Conservation (phyloP, 2,888 invertebrate species). For the Caenorhabditis plicata region DNA sequence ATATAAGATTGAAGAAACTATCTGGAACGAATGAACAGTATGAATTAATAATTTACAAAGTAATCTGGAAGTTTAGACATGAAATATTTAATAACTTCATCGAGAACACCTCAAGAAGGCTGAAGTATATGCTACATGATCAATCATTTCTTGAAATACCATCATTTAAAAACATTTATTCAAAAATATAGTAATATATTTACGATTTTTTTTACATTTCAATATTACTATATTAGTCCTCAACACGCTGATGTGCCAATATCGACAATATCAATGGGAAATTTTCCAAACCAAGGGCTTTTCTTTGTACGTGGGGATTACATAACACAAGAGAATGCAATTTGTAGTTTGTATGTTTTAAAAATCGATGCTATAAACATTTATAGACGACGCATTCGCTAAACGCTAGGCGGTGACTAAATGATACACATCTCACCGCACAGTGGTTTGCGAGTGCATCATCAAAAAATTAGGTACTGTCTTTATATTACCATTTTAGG, state of each 20-base stretch:
- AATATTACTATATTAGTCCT: slow-evolving; percentile 9
- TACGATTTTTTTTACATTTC: neutral
- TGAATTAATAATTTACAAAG: no score
- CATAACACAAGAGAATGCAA: slow-evolving; percentile 34
- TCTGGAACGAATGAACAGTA: neutral
- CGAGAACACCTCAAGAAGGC: slow-evolving; percentile 1
- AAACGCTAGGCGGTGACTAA: no score
- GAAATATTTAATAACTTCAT: slow-evolving; percentile 10
- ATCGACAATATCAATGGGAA: slow-evolving; percentile 35
- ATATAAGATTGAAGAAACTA: slow-evolving; percentile 1
- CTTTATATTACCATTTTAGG: slow-evolving; percentile 9
- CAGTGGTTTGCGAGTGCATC: no score
- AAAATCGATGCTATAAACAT: no score
- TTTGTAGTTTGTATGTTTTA: slow-evolving; percentile 32
- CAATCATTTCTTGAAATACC: slow-evolving; percentile 15
- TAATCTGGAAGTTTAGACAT: neutral
- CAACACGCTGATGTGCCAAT: slow-evolving; percentile 35
- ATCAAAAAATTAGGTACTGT: neutral
- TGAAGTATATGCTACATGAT: slow-evolving; percentile 17
- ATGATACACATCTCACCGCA: no score
- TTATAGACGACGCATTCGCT: neutral
- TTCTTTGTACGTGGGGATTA: slow-evolving; percentile 49
- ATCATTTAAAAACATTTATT: slow-evolving; percentile 3
- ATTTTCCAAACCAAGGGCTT: slow-evolving; percentile 40
- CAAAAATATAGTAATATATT: slow-evolving; percentile 13